Evolutionary conservation across 2,113 vertebrate genomes (phyloP).

Genomic region (Poeciliopsis retropinna): DNA sequence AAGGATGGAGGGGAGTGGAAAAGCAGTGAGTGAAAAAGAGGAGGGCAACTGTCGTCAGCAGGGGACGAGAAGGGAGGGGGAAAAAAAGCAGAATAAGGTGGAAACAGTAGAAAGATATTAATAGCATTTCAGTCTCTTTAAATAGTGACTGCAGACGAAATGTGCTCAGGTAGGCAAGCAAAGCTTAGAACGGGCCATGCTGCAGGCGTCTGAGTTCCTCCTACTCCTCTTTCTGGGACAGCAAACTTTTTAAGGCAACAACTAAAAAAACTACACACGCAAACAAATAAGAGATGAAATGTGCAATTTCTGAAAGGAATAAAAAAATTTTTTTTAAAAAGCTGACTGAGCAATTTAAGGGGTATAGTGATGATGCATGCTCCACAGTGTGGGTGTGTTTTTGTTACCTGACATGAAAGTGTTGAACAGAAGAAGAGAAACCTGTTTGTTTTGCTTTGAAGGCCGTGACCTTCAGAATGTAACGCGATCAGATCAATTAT

Average conservation of each 20-base stretch:
- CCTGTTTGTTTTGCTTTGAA: conserved; percentile 48
- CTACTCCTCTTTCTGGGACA: conserved; percentile 60
- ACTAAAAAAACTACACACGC: conserved; percentile 27
- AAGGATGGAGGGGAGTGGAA: conserved; percentile 17
- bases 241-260: conserved; percentile 56
- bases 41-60: conserved; percentile 44
- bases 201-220: conserved; percentile 11
- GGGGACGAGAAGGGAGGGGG: conserved; percentile 7
- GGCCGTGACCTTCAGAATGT: conserved; percentile 46
- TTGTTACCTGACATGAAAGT: conserved; percentile 15
- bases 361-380: conserved; percentile 11
- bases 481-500: conserved; percentile 55
- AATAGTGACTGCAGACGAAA: conserved; percentile 74
- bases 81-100: conserved; percentile 53
- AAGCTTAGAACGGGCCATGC: conserved; percentile 44
- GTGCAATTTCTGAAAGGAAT: conserved; percentile 62
- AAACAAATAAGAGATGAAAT: conserved; percentile 67
- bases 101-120: conserved; percentile 78
- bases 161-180: conserved; percentile 65
- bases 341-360: conserved; percentile 61
- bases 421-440: conserved; percentile 28
- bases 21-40: conserved; percentile 25
- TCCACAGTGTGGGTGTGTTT: conserved; percentile 1
- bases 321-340: conserved; percentile 27
- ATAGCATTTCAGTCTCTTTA: conserved; percentile 74